Base-by-base conservation (phyloP, 53 echinoderm and acorn worm genomes). In the Zoroaster sp. region DNA sequence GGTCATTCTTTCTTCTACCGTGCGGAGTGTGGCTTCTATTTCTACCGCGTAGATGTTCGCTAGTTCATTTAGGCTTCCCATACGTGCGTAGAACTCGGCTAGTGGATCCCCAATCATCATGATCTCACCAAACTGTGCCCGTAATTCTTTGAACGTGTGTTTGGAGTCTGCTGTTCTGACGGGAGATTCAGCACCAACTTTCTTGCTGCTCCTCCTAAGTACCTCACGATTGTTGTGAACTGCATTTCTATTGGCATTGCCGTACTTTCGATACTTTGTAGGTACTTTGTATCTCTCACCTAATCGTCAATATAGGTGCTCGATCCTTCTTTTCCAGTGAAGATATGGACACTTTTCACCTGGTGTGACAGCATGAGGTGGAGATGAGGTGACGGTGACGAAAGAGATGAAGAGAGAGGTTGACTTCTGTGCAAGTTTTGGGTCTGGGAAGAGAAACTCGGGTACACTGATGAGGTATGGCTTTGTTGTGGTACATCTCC, bases 21-120 rank as follows among this genome's bases (percentile, higher is more conserved):
- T 33, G 4, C 77, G 31, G 2, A 88, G 66, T 10, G 75, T 51
- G 4, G 89, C 89, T 49, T 89, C 78, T 3, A 89, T 38, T 41
- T 54, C 89, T 21, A 89, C 70, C 6, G 80, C 89, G 34, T 79
- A 80, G 17, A 65, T 65, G 38, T 35, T 44, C 13, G 88, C 78
- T 5, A 78, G n/a, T 42, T 88, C 88, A 4, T 35, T 67, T 14
- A 78, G 46, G 7, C 23, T 23, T 36, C 67, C 63, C 20, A 43
- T 20, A 11, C 68, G 67, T 25, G 31, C 66, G 67, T 83, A 83
- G 40, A 83, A 83, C 8, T 67, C 23, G 20, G 83, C 83, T 17
- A 83, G 39, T 4, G 68, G 83, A 20, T 83, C 83, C 17, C 65
- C 43, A 54, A 13, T 5, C 21, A 65, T 6, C 4, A 37, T n/a